Evolutionary conservation across 2,888 invertebrate genomes (phyloP), one percentile per base, ranked within the genome.

Genomic region (Creontiades dilutus): DNA sequence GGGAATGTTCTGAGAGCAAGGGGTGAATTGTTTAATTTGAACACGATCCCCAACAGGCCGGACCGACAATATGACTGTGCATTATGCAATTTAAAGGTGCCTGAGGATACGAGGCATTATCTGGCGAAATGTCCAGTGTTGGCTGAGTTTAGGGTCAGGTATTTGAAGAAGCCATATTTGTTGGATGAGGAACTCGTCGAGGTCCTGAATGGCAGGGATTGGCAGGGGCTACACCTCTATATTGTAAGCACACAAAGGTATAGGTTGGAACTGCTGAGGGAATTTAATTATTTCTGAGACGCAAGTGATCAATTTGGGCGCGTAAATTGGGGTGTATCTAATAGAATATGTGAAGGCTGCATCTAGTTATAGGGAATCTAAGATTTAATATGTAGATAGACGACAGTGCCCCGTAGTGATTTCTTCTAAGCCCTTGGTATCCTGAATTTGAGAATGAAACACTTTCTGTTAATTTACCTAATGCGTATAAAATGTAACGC

Each of bases 211-310:
- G 37, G 37, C 37, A 37, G 7, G 37, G 37, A 37, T 37, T 37
- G 37, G 37, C 37, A 37, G 37, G 37, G 37, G 37, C 37, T 37
- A 37, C 37, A 37, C 37, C 37, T 37, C 37, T 37, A 37, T 37
- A 37, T 37, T 37, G 37, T 37, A 37, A 37, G 37, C 52, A 7
- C 52, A 52, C 52, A 52, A 52, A 52, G 52, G 52, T 52, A 52
- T 52, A 52, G 52, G 52, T 52, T 52, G 52, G 52, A 52, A 52
- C 52, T 52, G 52, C 52, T 52, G 52, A 52, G 52, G 52, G 52
- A 52, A 12, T 52, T 14, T 52, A 52, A 16, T 52, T 52, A 52
- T 52, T 52, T 52, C 52, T 52, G 11, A 52, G 52, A 52, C 52
- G 52, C 52, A 52, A 52, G 52, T 52, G 52, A 52, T 52, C 16